These are phyloP conservation scores for Athripsodes cinereus DNA, from an alignment of 2,888 invertebrate species.

Conservation along the genomic window DNA sequence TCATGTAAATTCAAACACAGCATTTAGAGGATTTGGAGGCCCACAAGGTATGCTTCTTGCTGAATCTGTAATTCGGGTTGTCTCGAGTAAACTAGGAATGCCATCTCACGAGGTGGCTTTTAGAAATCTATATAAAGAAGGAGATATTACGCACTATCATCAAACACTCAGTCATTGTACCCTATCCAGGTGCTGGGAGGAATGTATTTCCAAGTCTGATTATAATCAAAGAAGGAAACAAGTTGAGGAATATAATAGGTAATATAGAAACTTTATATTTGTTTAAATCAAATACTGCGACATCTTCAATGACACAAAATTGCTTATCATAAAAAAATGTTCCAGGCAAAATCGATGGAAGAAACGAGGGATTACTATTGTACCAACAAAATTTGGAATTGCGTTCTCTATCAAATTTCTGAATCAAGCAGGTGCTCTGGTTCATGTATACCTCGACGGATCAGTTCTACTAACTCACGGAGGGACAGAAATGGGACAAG, in stretches of 20 bases:
- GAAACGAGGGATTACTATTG: conserved; percentile 76
- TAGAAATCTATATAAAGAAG: conserved; percentile 75
- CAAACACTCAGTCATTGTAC: conserved; percentile 70
- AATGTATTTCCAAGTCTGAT: conserved; percentile 64
- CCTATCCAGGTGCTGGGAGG: conserved; percentile 68
- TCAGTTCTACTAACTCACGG: conserved; percentile 85
- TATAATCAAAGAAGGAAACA: conserved; percentile 52
- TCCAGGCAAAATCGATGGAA: conserved; percentile 71
- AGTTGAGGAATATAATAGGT: conserved; percentile 68
- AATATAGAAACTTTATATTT: no score
- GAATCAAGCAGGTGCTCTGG: conserved; percentile 83
- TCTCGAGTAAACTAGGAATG: conserved; percentile 64
- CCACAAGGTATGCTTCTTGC: conserved; percentile 87
- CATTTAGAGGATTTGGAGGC: conserved; percentile 88
- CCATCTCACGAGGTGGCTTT: conserved; percentile 58
- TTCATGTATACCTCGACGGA: conserved; percentile 83
- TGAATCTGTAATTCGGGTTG: conserved; percentile 70
- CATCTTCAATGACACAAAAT: no score
- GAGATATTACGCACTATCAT: conserved; percentile 71
- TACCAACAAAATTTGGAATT: conserved; percentile 82
- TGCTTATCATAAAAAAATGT: no score
- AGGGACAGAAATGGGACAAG: conserved; percentile 97
- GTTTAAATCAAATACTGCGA: no score
- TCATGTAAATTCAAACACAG: conserved; percentile 87
- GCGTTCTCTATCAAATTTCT: conserved; percentile 69